A percentile compares a stretch with the other conserved stretches of the same genome.
phyloP scores from a whole-genome alignment of 2,113 vertebrate genomes.

The Pelecanoides urinatrix region DNA sequence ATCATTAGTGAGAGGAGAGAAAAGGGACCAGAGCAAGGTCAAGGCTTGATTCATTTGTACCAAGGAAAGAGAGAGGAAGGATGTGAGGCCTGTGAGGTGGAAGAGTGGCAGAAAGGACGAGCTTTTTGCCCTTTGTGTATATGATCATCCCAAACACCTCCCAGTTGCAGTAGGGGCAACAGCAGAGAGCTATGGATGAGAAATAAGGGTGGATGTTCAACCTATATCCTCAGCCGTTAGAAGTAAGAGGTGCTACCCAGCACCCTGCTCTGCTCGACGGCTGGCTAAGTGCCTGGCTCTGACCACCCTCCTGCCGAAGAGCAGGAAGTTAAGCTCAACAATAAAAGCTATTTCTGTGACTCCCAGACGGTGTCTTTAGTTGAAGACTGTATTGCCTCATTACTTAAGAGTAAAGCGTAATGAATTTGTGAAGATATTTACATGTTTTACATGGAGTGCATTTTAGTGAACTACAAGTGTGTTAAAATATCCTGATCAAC shows the following conservation, averaged over 20 bases:
- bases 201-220: background rate
- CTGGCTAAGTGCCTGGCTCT: background rate
- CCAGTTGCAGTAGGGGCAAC: background rate
- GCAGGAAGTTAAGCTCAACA: background rate
- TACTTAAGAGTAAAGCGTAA: background rate
- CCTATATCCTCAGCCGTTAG: rapidly evolving
- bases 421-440: background rate
- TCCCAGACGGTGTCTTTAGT: background rate
- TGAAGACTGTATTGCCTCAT: background rate
- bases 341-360: background rate
- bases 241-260: background rate
- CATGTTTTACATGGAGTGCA: background rate
- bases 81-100: rapidly evolving
- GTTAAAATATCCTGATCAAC: background rate
- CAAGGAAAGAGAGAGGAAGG: background rate
- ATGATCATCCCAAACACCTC: background rate
- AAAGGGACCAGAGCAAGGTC: background rate
- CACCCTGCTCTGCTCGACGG: rapidly evolving
- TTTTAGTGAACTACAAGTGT: background rate
- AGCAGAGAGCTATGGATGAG: rapidly evolving
- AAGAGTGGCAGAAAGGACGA: background rate
- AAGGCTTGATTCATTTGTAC: background rate
- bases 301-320: background rate
- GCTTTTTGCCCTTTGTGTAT: background rate
- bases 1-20: background rate